A percentile compares a stretch with the other conserved stretches of the same genome.
These are phyloP conservation scores for Drosophila mayri DNA, from an alignment of 1,140 invertebrate genomes.

Conservation along the genomic window DNA sequence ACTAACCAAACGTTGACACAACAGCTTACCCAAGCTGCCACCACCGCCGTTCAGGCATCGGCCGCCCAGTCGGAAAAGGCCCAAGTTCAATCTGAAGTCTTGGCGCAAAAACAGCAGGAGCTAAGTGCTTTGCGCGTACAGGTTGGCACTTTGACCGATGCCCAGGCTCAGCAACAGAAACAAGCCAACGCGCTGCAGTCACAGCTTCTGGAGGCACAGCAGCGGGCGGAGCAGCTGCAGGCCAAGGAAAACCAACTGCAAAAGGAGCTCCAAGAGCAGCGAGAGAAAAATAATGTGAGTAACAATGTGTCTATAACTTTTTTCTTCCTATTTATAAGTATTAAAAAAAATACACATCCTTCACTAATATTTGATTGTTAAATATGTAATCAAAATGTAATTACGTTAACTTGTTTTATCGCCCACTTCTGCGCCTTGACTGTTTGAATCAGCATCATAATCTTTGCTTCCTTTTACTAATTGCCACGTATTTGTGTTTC, in stretches of 20 bases:
- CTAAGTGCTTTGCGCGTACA: conserved; percentile 47
- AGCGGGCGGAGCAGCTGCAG: conserved; percentile 59
- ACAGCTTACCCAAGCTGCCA: conserved; percentile 56
- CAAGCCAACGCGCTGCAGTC: conserved; percentile 56
- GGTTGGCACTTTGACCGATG: conserved; percentile 39
- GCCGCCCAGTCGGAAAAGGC: conserved; percentile 67
- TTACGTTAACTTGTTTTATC: not conserved
- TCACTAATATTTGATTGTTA: not conserved
- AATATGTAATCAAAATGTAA: not conserved
- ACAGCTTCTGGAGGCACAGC: conserved; percentile 66
- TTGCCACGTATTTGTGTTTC: conserved; percentile 71
- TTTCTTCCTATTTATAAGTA: no score
- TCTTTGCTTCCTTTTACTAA: conserved; percentile 47
- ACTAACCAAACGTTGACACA: conserved; percentile 49
- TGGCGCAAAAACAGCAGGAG: conserved; percentile 49
- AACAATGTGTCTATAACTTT: no score
- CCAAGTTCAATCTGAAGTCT: conserved; percentile 49
- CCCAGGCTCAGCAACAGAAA: conserved; percentile 54
- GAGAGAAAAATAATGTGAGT: conserved; percentile 92
- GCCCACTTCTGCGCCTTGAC: not conserved
- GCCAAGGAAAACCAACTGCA: conserved; percentile 71
- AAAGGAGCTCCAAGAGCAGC: conserved; percentile 88
- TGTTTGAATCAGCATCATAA: not conserved
- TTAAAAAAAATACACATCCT: not conserved
- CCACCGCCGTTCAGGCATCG: conserved; percentile 46